Percentiles rank a stretch among this genome's conserved stretches.
Evolutionary conservation across 2,113 vertebrate species (phyloP).

Genomic region (Fregetta grallaria): DNA sequence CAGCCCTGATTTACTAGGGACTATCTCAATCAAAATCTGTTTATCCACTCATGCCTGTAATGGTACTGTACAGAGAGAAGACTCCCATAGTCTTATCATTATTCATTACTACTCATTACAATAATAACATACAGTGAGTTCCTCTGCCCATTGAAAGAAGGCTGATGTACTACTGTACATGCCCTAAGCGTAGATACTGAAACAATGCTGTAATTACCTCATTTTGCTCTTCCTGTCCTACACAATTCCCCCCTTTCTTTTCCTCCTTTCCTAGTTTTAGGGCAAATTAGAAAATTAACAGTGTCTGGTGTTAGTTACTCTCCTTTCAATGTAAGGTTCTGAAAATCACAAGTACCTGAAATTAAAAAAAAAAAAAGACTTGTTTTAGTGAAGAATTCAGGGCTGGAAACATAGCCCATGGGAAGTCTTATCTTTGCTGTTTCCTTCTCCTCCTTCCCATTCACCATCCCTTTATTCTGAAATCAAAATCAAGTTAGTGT

Average conservation of each 20-base stretch:
- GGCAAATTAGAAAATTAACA: background rate
- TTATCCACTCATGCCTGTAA: constrained; percentile 34
- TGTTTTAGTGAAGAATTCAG: background rate
- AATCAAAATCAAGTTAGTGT: background rate
- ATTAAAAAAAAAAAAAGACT: background rate
- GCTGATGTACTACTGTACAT: background rate
- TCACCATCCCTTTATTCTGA: background rate
- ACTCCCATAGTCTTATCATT: background rate
- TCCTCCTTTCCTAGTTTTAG: background rate
- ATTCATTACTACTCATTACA: constrained; percentile 1
- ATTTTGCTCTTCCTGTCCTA: background rate
- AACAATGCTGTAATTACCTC: background rate
- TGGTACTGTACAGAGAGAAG: background rate
- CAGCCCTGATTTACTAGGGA: background rate
- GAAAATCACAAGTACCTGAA: background rate
- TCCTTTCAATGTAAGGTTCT: background rate
- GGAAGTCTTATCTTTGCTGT: background rate
- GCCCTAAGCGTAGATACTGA: background rate
- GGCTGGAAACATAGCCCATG: background rate
- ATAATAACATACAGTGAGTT: background rate
- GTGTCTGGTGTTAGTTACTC: background rate
- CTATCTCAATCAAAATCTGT: constrained; percentile 17
- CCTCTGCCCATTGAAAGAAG: background rate
- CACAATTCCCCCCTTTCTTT: rapidly evolving
- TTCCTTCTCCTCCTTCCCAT: background rate